Evolutionary conservation across 2,888 invertebrate genomes (phyloP), one percentile per base, ranked within the genome.

Genomic region (Tinea pellionella): DNA sequence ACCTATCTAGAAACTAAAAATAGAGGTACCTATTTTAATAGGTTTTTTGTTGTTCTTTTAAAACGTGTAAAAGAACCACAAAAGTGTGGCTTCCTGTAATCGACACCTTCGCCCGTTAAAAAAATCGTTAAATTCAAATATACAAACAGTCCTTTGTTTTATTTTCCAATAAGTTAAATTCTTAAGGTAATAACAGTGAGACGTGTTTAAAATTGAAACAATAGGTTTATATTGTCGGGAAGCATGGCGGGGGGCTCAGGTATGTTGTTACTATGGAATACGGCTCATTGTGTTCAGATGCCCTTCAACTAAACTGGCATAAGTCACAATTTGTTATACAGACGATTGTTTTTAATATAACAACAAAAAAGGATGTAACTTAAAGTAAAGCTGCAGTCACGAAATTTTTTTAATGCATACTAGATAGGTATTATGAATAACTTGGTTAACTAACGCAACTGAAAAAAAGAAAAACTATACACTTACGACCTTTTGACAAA

Each of bases 221-320:
- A 53, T 53, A n/a, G 19, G 47, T 47, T 16, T 47, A 16, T 47
- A 15, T 47, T 47, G 47, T 13, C 15, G 13, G 47, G 15, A 47
- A 15, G 15, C 16, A 16, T 47, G n/a, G 47, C 15, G 16, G 78
- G n/a, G 77, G 60, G 61, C 29, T 24, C 72, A 74, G 77, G 78
- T 74, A 78, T 69, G 72, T 69, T 67, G 57, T 30, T 29, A 24
- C 55, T 55, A 57, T 57, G 13, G n/a, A 53, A n/a, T 24, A 53
- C 53, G 24, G 18, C 47, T 18, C 53, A 53, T 53, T 53, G 53
- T 51, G 51, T 53, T 37, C 9, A 37, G 37, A 37, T 9, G 37
- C 37, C 37, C 9, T 37, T 37, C n/a, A 37, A 37, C 9, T 12
- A 9, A 37, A 37, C 11, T 37, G 37, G n/a, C 37, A 12, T 37